phyloP scores from a whole-genome alignment of 1,140 invertebrate genomes.

The Mya arenaria region DNA sequence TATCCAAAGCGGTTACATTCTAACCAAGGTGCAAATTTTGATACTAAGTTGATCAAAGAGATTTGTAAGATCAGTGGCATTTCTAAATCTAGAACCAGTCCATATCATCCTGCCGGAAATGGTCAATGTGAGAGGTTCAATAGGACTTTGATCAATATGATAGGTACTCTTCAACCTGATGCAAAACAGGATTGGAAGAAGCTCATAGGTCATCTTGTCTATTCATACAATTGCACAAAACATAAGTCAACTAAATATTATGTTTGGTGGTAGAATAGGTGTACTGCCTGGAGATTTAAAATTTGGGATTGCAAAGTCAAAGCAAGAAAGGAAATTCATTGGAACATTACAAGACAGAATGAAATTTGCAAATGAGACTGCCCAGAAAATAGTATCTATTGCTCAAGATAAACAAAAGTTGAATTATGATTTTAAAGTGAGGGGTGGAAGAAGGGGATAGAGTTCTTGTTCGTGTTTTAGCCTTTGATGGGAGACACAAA shows the following conservation, averaged over 20 bases:
- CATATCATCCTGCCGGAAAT: constrained; percentile 29
- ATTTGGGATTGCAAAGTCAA: too few relatives aligned
- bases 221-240: constrained; percentile 3
- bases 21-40: constrained; percentile 47
- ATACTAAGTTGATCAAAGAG: constrained; percentile 33
- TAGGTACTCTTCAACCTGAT: constrained; percentile 4
- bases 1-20: constrained; percentile 38
- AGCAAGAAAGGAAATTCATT: too few relatives aligned
- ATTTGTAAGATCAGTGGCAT: constrained; percentile 13
- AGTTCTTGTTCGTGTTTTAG: background rate
- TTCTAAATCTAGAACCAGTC: constrained; percentile 14
- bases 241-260: background rate
- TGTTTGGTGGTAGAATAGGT: too few relatives aligned
- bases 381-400: too few relatives aligned
- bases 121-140: constrained; percentile 45
- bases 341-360: too few relatives aligned
- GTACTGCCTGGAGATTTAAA: too few relatives aligned
- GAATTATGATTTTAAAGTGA: too few relatives aligned
- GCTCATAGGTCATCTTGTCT: too few relatives aligned
- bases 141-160: constrained; percentile 40
- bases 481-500: constrained; percentile 12
- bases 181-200: constrained; percentile 4
- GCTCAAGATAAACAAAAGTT: too few relatives aligned
- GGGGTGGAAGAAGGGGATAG: too few relatives aligned
- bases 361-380: too few relatives aligned